Evolutionary conservation across 2,113 vertebrate species (phyloP), one percentile per base, ranked within the genome.

Genomic region (Tetraodon nigroviridis): DNA sequence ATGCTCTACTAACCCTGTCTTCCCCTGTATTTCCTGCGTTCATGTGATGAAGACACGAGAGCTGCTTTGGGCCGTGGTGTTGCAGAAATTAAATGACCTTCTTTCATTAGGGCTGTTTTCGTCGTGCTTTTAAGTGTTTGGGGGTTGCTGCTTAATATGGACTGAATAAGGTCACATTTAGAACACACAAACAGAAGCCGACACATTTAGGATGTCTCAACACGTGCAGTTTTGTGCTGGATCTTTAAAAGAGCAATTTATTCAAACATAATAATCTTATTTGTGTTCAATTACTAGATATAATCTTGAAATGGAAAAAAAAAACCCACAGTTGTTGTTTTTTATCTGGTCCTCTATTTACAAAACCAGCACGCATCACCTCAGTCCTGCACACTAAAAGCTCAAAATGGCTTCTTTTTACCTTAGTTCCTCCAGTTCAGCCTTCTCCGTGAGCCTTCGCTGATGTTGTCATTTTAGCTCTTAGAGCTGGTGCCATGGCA

Each of bases 1-100:
- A 79, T 61, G 80, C 79, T 82, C 65, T 70, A 77, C 66, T 79
- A 71, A 80, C 78, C 74, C 70, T 27, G 42, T 52, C 71, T 81
- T 51, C 15, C 60, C 73, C 58, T 17, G 48, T 40, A 76, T 77
- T 55, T 51, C 32, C 49, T 61, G 27, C 19, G 16, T 45, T 58
- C 66, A 44, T 56, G 67, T 11, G 19, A 37, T 37, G 32, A 37
- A 37, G 32, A 37, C 32, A 37, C 32, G 12, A 37, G 32, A 37
- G 32, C 32, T 37, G 32, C 11, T 37, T 1, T 37, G 8, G 32
- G 7, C 32, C 11, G 32, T 12, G 11, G 32, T 37, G 29, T 32
- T 6, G 32, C 32, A 12, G 12, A 11, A 37, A 37, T 11, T 37
- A 37, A 37, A 37, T 37, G 32, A 8, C 32, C 32, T 37, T 37